phyloP scores from a whole-genome alignment of 2,888 invertebrate genomes.

The Anoplius nigerrimus region DNA sequence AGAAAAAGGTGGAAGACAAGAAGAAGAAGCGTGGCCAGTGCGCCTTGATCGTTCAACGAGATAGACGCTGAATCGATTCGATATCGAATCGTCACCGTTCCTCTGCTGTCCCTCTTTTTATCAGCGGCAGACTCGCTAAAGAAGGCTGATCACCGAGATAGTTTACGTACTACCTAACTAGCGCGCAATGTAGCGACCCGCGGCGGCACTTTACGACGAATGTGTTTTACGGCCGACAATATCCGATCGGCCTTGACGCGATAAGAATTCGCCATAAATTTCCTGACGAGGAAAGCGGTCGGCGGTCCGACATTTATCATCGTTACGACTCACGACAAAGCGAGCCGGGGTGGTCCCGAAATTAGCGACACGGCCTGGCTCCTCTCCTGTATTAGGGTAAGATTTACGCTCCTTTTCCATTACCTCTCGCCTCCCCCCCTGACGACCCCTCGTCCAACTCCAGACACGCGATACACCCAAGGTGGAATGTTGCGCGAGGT shows the following conservation, averaged over 20 bases:
- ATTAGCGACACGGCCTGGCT: constrained; percentile 25
- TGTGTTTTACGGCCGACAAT: too few species aligned
- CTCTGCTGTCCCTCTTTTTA: too few species aligned
- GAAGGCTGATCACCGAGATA: too few species aligned
- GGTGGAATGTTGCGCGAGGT: constrained; percentile 27
- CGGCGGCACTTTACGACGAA: too few species aligned
- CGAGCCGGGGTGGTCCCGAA: constrained; percentile 6
- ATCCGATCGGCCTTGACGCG: background rate
- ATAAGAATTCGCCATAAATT: background rate
- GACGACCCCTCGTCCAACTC: background rate
- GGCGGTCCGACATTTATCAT: constrained; percentile 19
- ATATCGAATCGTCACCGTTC: too few species aligned
- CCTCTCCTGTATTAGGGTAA: constrained; percentile 38
- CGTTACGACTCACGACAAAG: constrained; percentile 22
- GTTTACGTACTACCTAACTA: too few species aligned
- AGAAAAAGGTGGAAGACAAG: too few species aligned
- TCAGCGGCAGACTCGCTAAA: too few species aligned
- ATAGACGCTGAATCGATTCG: too few species aligned
- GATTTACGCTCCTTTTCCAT: constrained; percentile 34
- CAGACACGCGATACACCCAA: background rate
- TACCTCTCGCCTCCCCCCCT: background rate
- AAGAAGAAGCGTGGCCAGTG: too few species aligned
- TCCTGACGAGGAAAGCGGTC: background rate
- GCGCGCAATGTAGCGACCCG: too few species aligned
- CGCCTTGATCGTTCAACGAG: too few species aligned